Evolutionary conservation across 1,140 invertebrate genomes (phyloP), one percentile per base, ranked within the genome.

Genomic region (Paracyclopina nana): DNA sequence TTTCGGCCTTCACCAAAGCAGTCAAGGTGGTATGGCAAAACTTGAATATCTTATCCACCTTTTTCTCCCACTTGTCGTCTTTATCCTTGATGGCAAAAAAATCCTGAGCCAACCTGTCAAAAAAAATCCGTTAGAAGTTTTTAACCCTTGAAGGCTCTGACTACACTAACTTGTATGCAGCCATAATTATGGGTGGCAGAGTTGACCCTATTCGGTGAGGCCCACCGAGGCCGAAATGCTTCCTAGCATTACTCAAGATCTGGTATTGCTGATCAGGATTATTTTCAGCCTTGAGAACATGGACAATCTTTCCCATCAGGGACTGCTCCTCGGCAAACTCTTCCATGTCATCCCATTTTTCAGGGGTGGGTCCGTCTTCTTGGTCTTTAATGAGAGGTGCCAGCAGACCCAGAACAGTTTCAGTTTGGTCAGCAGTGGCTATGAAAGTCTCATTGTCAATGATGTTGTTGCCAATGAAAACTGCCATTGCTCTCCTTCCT

Each of bases 61-160:
- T 97, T 62, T 91, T 94, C 61, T 94, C 83, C 90, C 92, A 98
- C 68, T 91, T 86, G 46, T 90, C 84, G 68, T 94, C 87, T 76
- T 86, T 54, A 40, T 22, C 18, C n/a, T n/a, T n/a, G n/a, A n/a
- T n/a, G n/a, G n/a, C n/a, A n/a, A n/a, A n/a, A n/a, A n/a, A n/a
- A n/a, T n/a, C n/a, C n/a, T n/a, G n/a, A n/a, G n/a, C n/a, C n/a
- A n/a, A n/a, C n/a, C n/a, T n/a, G n/a, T n/a, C n/a, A n/a, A n/a
- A n/a, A n/a, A n/a, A n/a, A n/a, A n/a, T n/a, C n/a, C n/a, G n/a
- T n/a, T n/a, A n/a, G n/a, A n/a, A n/a, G n/a, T n/a, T n/a, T n/a
- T n/a, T n/a, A n/a, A n/a, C n/a, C n/a, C n/a, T n/a, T n/a, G n/a
- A 38, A 38, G 34, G 34, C 20, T 38, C 20, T 38, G 4, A 20